phyloP scores from a whole-genome alignment of 2,797 vertebrate species.

The Poecile montanus region DNA sequence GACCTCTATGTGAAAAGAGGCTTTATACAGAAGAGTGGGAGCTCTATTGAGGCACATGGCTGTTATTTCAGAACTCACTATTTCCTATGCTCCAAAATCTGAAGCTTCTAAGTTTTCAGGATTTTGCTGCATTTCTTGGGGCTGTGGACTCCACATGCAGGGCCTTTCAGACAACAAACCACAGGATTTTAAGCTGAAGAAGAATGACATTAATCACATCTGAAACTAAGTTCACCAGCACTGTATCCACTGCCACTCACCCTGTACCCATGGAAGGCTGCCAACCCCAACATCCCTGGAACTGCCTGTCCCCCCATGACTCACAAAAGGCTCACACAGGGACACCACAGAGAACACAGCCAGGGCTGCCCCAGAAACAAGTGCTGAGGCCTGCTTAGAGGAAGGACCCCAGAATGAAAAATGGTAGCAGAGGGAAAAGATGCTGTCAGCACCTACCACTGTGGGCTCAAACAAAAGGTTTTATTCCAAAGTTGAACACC shows the following conservation, averaged over 20 bases:
- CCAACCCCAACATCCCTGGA: not conserved
- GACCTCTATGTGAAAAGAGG: not conserved
- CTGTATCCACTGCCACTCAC: not conserved
- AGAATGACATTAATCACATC: not conserved
- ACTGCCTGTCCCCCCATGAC: not conserved
- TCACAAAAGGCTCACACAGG: not conserved
- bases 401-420: not conserved
- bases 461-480: not conserved
- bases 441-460: not conserved
- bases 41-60: not conserved
- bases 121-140: not conserved
- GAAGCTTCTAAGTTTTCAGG: not conserved
- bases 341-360: not conserved
- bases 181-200: not conserved
- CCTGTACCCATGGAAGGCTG: not conserved
- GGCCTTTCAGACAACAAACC: not conserved
- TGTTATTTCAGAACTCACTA: not conserved
- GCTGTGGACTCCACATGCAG: not conserved
- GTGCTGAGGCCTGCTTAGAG: not conserved
- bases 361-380: not conserved
- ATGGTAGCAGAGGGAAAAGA: not conserved
- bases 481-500: not conserved
- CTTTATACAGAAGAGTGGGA: not conserved
- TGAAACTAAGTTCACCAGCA: not conserved
- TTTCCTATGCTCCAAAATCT: not conserved